Evolutionary conservation across 1,140 invertebrate species (phyloP).

Genomic region (Hydropsyche tenuis): DNA sequence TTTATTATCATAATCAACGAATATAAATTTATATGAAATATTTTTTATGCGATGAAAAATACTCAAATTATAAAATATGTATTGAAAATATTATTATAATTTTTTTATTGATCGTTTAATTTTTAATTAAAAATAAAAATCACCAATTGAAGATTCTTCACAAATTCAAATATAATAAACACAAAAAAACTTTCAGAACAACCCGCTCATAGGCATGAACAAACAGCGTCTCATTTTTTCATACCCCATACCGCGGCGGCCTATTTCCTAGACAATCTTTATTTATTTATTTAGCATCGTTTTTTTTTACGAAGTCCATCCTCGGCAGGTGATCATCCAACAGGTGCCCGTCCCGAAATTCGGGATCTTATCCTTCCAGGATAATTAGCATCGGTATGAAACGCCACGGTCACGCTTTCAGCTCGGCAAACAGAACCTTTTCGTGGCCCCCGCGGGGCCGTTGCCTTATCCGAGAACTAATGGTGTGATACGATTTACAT

Average conservation of each 20-base stretch:
- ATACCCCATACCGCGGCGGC: too few relatives aligned
- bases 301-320: neutral
- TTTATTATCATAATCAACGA: too few relatives aligned
- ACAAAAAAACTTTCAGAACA: conserved; percentile 7
- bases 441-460: neutral
- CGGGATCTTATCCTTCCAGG: conserved; percentile 1
- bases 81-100: too few relatives aligned
- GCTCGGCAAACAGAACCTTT: conserved; percentile 44
- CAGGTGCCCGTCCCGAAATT: conserved; percentile 29
- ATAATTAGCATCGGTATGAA: conserved; percentile 44
- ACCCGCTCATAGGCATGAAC: neutral
- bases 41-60: too few relatives aligned
- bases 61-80: too few relatives aligned
- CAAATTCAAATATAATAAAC: too few relatives aligned
- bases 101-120: too few relatives aligned
- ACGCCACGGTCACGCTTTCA: conserved; percentile 43
- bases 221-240: conserved; percentile 7
- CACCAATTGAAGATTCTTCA: neutral
- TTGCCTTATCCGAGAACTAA: conserved; percentile 13
- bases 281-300: neutral
- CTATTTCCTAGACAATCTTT: too few relatives aligned
- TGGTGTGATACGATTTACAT: conserved; percentile 40
- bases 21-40: too few relatives aligned
- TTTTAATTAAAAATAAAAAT: too few relatives aligned
- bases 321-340: conserved; percentile 44